Evolutionary conservation across 2,888 invertebrate species (phyloP), one percentile per base, ranked within the genome.

Genomic region (Merodon equestris): DNA sequence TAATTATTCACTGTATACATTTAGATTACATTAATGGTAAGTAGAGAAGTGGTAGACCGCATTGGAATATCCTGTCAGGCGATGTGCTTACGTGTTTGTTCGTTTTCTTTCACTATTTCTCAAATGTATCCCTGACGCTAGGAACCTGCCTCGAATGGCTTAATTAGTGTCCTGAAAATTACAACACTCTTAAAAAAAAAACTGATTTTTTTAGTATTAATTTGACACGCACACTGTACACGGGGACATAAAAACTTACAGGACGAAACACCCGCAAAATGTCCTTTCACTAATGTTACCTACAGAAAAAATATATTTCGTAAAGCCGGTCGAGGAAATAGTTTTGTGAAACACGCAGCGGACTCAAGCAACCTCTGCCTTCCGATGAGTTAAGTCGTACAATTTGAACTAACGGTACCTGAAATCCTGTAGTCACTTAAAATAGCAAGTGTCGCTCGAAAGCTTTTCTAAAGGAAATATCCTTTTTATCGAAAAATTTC

Each of bases 1-100:
- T 74, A 79, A 74, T 79, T 79, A 79, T 79, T 79, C 68, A 79
- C 56, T 64, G 60, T 58, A 58, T 74, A 68, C 63, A 79, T 74
- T 79, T 74, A 14, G 61, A 58, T 60, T 27, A 27, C 27, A 27
- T 68, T 64, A 74, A 74, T 64, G 68, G 61, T 54, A 54, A 45
- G 56, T 42, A 48, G 44, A 34, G 36, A 15, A 18, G 58, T 61
- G 61, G 40, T 58, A 54, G 45, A 67, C 58, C 40, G 50, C 53
- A 48, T 45, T 38, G 50, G 58, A 15, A 45, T 60, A 64, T 57
- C 75, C 77, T 64, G 61, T 57, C 42, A 54, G 63, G 53, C 68
- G 38, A 67, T 57, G 61, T 27, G 61, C 45, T 54, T 57, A 77
- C 61, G 51, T 63, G 44, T 54, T 56, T 61, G 27, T 61, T n/a